Percentiles rank a stretch among this genome's conserved stretches.
Evolutionary conservation across 2,888 invertebrate species (phyloP).

Genomic region (Pelosia muscerda): DNA sequence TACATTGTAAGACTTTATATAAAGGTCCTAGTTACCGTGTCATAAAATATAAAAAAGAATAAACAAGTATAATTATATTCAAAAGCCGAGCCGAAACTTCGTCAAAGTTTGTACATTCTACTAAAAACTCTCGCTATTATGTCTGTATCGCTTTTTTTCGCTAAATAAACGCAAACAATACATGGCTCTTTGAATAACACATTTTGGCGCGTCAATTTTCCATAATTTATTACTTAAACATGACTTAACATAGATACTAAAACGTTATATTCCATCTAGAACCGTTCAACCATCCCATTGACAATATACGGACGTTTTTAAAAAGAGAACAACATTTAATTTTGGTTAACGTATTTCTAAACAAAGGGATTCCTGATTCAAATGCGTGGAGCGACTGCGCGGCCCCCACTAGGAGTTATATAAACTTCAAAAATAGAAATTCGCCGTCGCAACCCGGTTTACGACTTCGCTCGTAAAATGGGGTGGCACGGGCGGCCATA

Average conservation of each 20-base stretch:
- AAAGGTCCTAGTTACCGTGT: too few species aligned
- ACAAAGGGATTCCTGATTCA: conserved; percentile 64
- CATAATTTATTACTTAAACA: conserved; percentile 69
- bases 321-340: conserved; percentile 56
- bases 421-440: conserved; percentile 80
- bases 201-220: conserved; percentile 62
- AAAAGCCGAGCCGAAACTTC: conserved; percentile 40
- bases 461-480: conserved; percentile 73
- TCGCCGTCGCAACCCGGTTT: conserved; percentile 71
- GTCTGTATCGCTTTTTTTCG: conserved; percentile 46
- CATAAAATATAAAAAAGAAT: conserved; percentile 33
- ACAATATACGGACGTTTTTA: conserved; percentile 30
- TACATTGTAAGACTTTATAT: too few species aligned
- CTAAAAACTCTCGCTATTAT: conserved; percentile 42
- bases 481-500: conserved; percentile 61
- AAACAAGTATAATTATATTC: conserved; percentile 47
- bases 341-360: conserved; percentile 49
- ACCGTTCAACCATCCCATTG: conserved; percentile 39
- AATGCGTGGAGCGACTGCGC: conserved; percentile 62
- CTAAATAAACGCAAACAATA: conserved; percentile 57
- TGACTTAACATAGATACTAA: conserved; percentile 59
- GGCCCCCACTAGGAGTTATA: conserved; percentile 64
- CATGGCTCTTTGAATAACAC: conserved; percentile 54
- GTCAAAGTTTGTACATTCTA: conserved; percentile 40
- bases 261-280: conserved; percentile 51